Conservation (phyloP, 2,113 vertebrate genomes). For the Malurus elegans region DNA sequence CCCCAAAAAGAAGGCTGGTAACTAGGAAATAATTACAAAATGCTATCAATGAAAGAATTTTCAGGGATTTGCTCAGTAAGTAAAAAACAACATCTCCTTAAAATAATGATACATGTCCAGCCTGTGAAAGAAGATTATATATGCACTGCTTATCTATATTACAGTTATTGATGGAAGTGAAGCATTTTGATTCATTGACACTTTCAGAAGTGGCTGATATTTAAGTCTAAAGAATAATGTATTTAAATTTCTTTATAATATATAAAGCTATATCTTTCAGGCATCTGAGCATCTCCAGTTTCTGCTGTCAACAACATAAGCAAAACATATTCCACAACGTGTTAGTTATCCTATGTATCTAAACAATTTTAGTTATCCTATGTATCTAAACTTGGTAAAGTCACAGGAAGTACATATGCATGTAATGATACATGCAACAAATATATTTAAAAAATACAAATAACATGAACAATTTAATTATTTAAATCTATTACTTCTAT, state of each 20-base stretch:
- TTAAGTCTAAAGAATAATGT: background rate
- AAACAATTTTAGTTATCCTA: background rate
- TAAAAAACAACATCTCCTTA: background rate
- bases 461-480: background rate
- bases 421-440: background rate
- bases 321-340: background rate
- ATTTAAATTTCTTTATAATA: background rate
- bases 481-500: background rate
- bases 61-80: background rate
- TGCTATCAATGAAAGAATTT: background rate
- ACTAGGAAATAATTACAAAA: background rate
- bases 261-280: background rate
- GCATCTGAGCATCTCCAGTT: background rate
- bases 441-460: background rate
- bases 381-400: background rate
- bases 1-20: background rate
- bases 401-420: background rate
- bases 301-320: background rate
- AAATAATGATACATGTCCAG: background rate
- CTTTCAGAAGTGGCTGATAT: background rate
- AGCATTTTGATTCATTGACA: background rate
- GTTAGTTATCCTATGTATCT: background rate
- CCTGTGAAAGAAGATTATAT: background rate
- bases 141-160: background rate
- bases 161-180: background rate